Base-by-base conservation (phyloP, 37 sponge, comb jelly and placozoan species). In the Spongilla lacustris region DNA sequence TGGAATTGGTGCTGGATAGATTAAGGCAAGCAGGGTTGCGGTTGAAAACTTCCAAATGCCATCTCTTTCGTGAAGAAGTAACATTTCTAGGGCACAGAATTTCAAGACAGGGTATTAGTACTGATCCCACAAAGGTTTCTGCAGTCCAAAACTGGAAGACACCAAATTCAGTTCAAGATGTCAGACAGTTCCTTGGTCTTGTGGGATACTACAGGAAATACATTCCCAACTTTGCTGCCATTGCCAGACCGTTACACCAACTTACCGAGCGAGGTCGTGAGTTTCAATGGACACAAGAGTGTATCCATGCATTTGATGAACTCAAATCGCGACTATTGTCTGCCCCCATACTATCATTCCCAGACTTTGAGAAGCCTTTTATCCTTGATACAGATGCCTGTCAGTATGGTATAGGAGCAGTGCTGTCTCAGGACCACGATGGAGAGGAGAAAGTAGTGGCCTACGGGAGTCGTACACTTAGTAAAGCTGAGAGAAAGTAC, bases 321-420 rank as follows among this genome's bases (percentile, higher is more conserved):
- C 85, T 84, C 35, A 29, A 38, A 34, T 33, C 12, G 17, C 21
- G 27, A 36, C 50, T 84, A 19, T 27, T 34, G 21, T 32, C 76
- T 9, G 67, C 77, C 31, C 85, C 85, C 11, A 35, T 75, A 29
- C 38, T 84, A 25, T 75, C 85, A 8, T 84, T 75, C 21, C 85
- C 85, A 10, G 76, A 84, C 68, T 75, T 75, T 49, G 17, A 12
- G 12, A 25, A 27, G 21, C 66, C 66, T 21, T 84, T 84, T 68
- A 58, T 75, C 32, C 46, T 83, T 71, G 83, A 83, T 46, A 71
- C 83, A 12, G 83, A 83, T 71, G 85, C 85, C 30, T 66, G 77
- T 68, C 19, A 75, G 23, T 21, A 22, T 21, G 76, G 85, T 19
- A 58, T 84, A 22, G 85, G 85, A 75, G 86, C 79, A 26, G 79